A percentile compares a stretch with the other conserved stretches of the same genome.
These are phyloP conservation scores for Chloropsis cyanopogon DNA, from an alignment of 2,113 vertebrate genomes.

Conservation along the genomic window DNA sequence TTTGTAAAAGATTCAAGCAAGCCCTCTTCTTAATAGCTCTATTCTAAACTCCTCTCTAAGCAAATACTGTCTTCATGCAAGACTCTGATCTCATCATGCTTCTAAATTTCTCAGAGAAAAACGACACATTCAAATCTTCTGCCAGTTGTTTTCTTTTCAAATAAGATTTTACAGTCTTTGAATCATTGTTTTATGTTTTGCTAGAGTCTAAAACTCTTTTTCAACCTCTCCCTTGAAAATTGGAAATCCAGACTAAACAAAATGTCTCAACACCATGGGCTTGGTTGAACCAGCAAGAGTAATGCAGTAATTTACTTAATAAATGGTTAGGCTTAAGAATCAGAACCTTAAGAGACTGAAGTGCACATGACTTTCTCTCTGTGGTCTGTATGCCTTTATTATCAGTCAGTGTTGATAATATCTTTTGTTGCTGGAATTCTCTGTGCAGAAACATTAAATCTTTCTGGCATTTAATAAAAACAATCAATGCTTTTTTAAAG, in stretches of 20 bases:
- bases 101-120: neutral
- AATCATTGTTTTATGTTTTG: neutral
- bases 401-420: neutral
- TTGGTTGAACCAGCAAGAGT: neutral
- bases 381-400: neutral
- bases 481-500: neutral
- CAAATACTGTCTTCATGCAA: neutral
- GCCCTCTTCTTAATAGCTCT: neutral
- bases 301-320: neutral
- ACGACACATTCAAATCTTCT: neutral
- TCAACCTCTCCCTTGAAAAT: neutral
- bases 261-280: neutral
- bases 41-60: neutral
- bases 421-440: neutral
- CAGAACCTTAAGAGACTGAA: neutral
- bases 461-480: neutral
- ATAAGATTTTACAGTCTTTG: neutral
- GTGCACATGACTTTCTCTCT: neutral
- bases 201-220: neutral
- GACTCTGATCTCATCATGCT: neutral
- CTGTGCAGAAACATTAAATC: neutral
- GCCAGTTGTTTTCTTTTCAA: neutral
- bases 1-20: neutral
- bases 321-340: neutral
- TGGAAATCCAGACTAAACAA: neutral